Conservation (phyloP, 2,888 invertebrate genomes). For the Callinectes sapidus region DNA sequence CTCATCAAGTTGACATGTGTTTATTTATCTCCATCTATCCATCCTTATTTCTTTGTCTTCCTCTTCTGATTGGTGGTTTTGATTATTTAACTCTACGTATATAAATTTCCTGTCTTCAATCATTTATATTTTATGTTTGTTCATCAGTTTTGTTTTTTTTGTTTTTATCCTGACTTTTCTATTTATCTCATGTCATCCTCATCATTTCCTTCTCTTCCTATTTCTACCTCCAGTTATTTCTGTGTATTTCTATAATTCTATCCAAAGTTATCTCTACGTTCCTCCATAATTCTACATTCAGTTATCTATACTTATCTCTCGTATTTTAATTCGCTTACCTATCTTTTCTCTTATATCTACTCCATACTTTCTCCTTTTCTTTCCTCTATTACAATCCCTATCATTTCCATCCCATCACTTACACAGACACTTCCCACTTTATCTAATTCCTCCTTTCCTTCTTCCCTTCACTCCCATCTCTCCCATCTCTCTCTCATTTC, state of each 20-base stretch:
- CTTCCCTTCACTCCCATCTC: neutral
- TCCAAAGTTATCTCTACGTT: too few species aligned
- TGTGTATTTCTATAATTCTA: too few species aligned
- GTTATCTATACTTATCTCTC: too few species aligned
- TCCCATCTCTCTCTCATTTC: neutral
- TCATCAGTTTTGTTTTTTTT: neutral
- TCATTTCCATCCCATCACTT: constrained; percentile 67
- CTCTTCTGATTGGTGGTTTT: too few species aligned
- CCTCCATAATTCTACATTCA: neutral
- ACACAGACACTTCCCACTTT: constrained; percentile 52
- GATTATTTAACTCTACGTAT: too few species aligned
- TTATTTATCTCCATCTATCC: neutral
- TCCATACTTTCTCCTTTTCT: too few species aligned
- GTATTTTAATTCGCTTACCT: too few species aligned
- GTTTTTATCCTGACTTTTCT: neutral
- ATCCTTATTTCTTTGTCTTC: neutral
- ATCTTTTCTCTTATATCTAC: neutral
- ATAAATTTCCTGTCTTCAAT: neutral
- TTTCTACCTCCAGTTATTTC: too few species aligned
- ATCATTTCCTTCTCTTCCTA: neutral
- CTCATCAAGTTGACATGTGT: too few species aligned
- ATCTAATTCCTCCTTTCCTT: neutral
- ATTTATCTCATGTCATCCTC: neutral
- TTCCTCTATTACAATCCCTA: neutral
- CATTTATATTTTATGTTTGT: neutral